These are phyloP conservation scores for Leptinotarsa undecemlineata DNA, from an alignment of 1,140 invertebrate species.

Conservation along the genomic window DNA sequence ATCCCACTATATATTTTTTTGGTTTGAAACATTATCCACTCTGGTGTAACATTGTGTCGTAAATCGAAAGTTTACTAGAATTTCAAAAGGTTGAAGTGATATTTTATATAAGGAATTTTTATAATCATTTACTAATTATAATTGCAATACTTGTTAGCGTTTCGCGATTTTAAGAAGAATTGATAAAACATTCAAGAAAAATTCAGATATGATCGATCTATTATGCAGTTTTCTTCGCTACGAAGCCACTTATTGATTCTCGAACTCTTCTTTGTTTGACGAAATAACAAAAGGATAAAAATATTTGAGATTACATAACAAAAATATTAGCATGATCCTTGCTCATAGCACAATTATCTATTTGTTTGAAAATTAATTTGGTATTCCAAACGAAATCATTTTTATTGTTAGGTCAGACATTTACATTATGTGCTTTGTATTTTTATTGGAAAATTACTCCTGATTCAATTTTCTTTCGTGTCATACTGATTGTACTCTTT, in stretches of 20 bases:
- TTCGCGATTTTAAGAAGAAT: too few species aligned
- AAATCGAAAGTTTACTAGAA: too few species aligned
- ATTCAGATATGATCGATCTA: too few species aligned
- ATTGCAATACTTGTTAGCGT: too few species aligned
- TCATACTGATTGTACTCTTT: background rate
- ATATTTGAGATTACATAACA: background rate
- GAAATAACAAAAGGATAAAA: slow-evolving; percentile 6
- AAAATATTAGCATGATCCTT: slow-evolving; percentile 5
- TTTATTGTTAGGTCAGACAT: background rate
- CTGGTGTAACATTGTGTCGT: too few species aligned
- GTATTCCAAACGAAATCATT: background rate
- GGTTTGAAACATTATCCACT: too few species aligned
- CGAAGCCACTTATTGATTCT: background rate
- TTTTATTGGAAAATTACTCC: slow-evolving; percentile 13
- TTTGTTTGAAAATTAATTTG: slow-evolving; percentile 9
- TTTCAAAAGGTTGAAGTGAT: too few species aligned
- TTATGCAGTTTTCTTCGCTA: background rate
- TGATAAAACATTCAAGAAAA: too few species aligned
- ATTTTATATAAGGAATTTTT: too few species aligned
- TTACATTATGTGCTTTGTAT: slow-evolving; percentile 13
- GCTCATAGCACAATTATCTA: slow-evolving; percentile 6
- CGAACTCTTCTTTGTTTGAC: slow-evolving; percentile 2
- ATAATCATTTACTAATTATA: too few species aligned
- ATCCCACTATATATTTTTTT: too few species aligned
- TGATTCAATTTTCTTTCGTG: slow-evolving; percentile 2